Percentiles rank a stretch among this genome's conserved stretches.
Evolutionary conservation across 2,888 invertebrate species (phyloP).

Genomic region (Gastrophysa polygoni): DNA sequence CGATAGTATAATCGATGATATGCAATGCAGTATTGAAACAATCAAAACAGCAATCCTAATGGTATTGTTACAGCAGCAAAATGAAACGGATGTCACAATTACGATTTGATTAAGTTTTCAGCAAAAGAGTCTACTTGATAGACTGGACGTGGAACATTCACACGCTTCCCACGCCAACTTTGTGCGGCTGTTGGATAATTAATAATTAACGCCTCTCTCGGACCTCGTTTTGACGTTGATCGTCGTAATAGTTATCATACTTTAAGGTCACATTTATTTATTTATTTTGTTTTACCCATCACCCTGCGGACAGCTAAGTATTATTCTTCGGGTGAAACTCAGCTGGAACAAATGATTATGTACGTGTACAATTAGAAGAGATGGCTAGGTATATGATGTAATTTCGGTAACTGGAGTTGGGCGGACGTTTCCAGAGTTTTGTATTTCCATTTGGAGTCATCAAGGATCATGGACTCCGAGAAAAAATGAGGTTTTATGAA

Average conservation of each 20-base stretch:
- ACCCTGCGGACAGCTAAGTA: too few species aligned
- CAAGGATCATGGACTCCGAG: too few species aligned
- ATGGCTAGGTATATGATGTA: too few species aligned
- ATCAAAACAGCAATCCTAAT: conserved; percentile 16
- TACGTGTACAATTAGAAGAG: too few species aligned
- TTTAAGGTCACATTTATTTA: conserved; percentile 46
- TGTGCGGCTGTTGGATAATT: conserved; percentile 49
- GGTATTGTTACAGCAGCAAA: conserved; percentile 14
- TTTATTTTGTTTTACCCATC: conserved; percentile 31
- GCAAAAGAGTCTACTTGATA: conserved; percentile 23
- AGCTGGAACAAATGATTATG: too few species aligned
- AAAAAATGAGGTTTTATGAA: too few species aligned
- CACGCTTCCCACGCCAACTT: conserved; percentile 49
- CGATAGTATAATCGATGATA: too few species aligned
- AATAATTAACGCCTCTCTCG: conserved; percentile 48
- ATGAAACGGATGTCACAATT: conserved; percentile 30
- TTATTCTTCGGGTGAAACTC: too few species aligned
- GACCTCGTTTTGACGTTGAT: conserved; percentile 49
- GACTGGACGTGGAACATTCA: conserved; percentile 41
- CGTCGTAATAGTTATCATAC: conserved; percentile 49
- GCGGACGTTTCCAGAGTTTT: too few species aligned
- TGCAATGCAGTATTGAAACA: neutral
- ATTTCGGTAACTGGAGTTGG: too few species aligned
- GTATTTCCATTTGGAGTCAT: too few species aligned
- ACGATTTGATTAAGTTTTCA: conserved; percentile 25